Base-by-base conservation (phyloP, 1,140 invertebrate genomes). In the Manduca sexta region DNA sequence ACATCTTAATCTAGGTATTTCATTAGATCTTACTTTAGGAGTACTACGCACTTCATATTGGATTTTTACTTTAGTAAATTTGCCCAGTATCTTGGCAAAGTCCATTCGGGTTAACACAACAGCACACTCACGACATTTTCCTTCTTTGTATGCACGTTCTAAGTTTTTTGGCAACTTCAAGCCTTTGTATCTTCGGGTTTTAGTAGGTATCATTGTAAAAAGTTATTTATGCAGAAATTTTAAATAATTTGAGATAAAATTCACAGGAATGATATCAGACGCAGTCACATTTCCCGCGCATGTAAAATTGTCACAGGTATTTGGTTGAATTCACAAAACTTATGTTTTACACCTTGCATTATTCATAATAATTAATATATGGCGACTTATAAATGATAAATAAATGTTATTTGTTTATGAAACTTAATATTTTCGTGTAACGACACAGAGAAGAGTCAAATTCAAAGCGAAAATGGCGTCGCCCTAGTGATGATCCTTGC, bases 221-320 rank as follows among this genome's bases (percentile, higher is more conserved):
- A 50, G 40, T 49, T 55, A 45, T 55, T 17, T 51, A 26, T 40
- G 43, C 16, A 29, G 31, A 47, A 18, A 18, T 18, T 43, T 31
- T 45, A 21, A 31, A 29, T 43, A 30, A 21, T 45, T 45, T 34
- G 30, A 16, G 37, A 26, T 5, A 5, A 26, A 1, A 26, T 42
- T 50, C 35, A 60, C 52, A 21, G 45, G 45, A 69, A 46, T 63
- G 63, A 53, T 59, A 71, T 56, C 51, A 46, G 71, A 68, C 57
- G 62, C 64, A 66, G 66, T 66, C 72, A 86, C 82, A 84, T 86
- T 86, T 86, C 84, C 84, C 84, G 84, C 84, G 79, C 82, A 82
- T 60, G 56, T 49, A 49, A 76, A 69, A 56, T 62, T 45, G 54
- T 42, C 45, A 49, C 44, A 40, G 56, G 34, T 63, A 61, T 37